Percentiles rank a stretch among this genome's conserved stretches.
These are phyloP conservation scores for Aspidiotus rigidus DNA, from an alignment of 2,888 invertebrate species.

Conservation along the genomic window DNA sequence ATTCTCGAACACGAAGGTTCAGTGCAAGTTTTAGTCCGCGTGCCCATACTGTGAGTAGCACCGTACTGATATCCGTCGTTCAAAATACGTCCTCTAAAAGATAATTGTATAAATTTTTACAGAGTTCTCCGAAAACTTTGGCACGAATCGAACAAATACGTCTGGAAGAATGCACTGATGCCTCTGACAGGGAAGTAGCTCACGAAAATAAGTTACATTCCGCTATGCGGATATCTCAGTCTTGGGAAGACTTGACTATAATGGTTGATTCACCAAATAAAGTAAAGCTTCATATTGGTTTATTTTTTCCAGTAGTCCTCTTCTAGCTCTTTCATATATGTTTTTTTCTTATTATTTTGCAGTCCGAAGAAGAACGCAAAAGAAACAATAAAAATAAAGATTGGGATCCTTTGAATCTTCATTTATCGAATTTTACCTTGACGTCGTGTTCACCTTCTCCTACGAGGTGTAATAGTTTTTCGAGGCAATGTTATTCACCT, in stretches of 20 bases:
- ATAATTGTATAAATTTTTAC: conserved; percentile 36
- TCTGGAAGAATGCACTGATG: conserved; percentile 80
- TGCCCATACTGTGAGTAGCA: conserved; percentile 5
- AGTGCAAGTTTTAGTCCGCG: conserved; percentile 63
- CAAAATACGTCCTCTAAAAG: background rate
- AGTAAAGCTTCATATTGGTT: background rate
- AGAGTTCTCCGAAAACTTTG: conserved; percentile 59
- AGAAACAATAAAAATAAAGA: conserved; percentile 30
- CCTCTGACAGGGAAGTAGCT: conserved; percentile 74
- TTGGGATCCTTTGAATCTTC: conserved; percentile 45
- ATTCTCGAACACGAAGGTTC: conserved; percentile 70
- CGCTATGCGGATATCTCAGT: conserved; percentile 88
- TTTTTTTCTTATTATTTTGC: conserved; percentile 6
- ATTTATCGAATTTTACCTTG: conserved; percentile 43
- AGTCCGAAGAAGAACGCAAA: conserved; percentile 34
- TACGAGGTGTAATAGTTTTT: conserved; percentile 44
- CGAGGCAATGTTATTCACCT: conserved; percentile 45
- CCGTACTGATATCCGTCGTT: too few species aligned
- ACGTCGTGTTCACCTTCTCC: conserved; percentile 55
- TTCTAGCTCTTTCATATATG: background rate
- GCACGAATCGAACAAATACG: conserved; percentile 80
- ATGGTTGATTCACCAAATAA: conserved; percentile 47
- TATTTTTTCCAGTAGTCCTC: background rate
- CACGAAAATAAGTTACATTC: conserved; percentile 86
- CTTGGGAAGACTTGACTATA: conserved; percentile 81